Conservation (phyloP, 2,888 invertebrate genomes). For the Cyrtodaria siliqua region DNA sequence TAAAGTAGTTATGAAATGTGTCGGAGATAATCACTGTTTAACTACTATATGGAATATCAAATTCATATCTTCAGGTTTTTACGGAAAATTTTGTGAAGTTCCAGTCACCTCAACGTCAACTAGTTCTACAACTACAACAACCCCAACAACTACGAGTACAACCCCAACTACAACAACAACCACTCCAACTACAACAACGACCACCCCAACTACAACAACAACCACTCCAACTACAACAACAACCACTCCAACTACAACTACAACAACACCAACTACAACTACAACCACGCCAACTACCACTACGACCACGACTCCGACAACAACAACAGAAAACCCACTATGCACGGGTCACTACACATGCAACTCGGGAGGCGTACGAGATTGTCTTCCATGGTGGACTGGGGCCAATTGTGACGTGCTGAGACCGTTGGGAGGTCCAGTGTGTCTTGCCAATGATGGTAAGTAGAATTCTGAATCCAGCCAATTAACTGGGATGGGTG, state of each 20-base stretch:
- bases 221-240: conserved; percentile 5
- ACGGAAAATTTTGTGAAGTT: conserved; percentile 30
- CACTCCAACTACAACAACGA: conserved; percentile 1
- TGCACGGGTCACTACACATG: conserved; percentile 49
- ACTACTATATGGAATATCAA: too few relatives aligned
- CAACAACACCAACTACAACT: conserved; percentile 26
- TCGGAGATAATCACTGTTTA: too few relatives aligned
- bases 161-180: conserved; percentile 8
- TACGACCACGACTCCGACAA: conserved; percentile 29
- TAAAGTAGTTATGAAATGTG: too few relatives aligned
- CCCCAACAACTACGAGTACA: conserved; percentile 4
- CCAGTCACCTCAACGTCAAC: conserved; percentile 27
- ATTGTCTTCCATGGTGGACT: conserved; percentile 43
- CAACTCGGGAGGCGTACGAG: conserved; percentile 26
- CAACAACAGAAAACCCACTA: conserved; percentile 32
- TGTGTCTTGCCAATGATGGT: too few relatives aligned
- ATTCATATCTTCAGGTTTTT: conserved; percentile 19
- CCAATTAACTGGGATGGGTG: too few relatives aligned
- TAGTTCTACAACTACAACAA: conserved; percentile 25
- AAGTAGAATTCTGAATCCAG: too few relatives aligned
- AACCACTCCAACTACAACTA: conserved; percentile 18
- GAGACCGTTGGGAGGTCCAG: conserved; percentile 7
- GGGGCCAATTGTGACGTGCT: conserved; percentile 34
- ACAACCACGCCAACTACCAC: conserved; percentile 29
- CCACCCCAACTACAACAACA: not conserved